Evolutionary conservation across 1,140 invertebrate genomes (phyloP), one percentile per base, ranked within the genome.

Genomic region (Archegozetes longisetosus): DNA sequence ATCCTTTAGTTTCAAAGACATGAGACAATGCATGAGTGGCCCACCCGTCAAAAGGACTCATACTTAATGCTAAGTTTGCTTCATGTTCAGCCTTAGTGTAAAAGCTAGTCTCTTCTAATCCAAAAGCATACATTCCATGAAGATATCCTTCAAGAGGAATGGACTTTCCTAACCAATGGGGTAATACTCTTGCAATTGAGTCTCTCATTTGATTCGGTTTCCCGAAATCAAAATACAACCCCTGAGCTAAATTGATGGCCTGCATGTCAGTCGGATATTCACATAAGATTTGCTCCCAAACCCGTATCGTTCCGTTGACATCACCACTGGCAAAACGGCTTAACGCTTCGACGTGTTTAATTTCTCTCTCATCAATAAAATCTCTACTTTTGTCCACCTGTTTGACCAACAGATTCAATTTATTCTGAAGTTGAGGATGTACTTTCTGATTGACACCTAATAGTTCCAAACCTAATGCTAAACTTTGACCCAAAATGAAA

Each of bases 121-220:
- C 79, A 73, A 80, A 80, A 0, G 79, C 74, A 62, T 77, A 71
- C 76, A 80, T 78, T 27, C 78, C 79, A 61, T 76, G 65, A 6
- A 79, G 63, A 64, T 77, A 78, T 23, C 76, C 75, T 61, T 26
- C 65, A 68, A 28, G 67, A 4, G 76, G 76, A 53, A 46, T 12
- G 6, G 27, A 32, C 32, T 47, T 53, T 13, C 22, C 12, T 24
- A 6, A 9, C 52, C 52, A 53, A 20, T 24, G 13, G 3, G 52
- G 52, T 24, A 24, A 62, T 14, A 78, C 73, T 27, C 75, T 64
- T 26, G 71, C 76, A 27, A 79, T 66, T 24, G 74, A 75, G 64
- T 79, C 76, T 58, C 73, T 65, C 67, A 78, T 75, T 61, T 74
- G 68, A n/a, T 61, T 55, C n/a, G 68, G 68, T 52, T 71, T 65